A percentile compares a stretch with the other conserved stretches of the same genome.
These are phyloP conservation scores for Telenomus remus DNA, from an alignment of 1,140 invertebrate genomes.

Conservation along the genomic window DNA sequence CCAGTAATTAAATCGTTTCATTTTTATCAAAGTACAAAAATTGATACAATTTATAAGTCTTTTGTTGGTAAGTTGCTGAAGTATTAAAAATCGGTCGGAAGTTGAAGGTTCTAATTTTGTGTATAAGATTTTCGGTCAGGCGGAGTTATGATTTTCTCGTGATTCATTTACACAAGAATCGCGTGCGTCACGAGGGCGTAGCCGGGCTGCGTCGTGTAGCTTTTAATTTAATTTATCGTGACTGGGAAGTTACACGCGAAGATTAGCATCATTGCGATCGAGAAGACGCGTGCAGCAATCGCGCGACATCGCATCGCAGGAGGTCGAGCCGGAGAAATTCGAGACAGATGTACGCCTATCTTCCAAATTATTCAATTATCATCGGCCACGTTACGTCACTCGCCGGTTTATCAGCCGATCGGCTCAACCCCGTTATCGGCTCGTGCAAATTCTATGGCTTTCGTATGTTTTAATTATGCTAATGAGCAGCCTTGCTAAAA, in stretches of 20 bases:
- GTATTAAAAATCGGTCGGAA: too few relatives aligned
- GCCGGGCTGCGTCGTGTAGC: slow-evolving; percentile 50
- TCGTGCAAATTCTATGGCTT: slow-evolving; percentile 29
- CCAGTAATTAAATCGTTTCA: too few relatives aligned
- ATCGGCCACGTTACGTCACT: slow-evolving; percentile 17
- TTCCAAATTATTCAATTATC: slow-evolving; percentile 41
- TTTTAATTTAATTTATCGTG: slow-evolving; percentile 64
- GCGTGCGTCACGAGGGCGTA: slow-evolving; percentile 60
- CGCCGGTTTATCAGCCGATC: slow-evolving; percentile 38
- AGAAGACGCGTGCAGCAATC: slow-evolving; percentile 14
- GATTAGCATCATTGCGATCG: slow-evolving; percentile 54
- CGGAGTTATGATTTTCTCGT: slow-evolving; percentile 61
- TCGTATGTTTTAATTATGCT: slow-evolving; percentile 49
- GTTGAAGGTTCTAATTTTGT: too few relatives aligned
- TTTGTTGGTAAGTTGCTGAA: too few relatives aligned
- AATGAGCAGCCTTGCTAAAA: slow-evolving; percentile 33
- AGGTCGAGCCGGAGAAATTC: slow-evolving; percentile 30
- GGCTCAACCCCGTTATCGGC: slow-evolving; percentile 31
- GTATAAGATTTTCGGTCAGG: too few relatives aligned
- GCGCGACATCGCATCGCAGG: slow-evolving; percentile 16
- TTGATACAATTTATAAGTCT: too few relatives aligned
- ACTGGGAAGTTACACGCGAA: slow-evolving; percentile 59
- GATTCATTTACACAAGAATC: slow-evolving; percentile 57
- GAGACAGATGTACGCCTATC: slow-evolving; percentile 10
- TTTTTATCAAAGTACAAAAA: too few relatives aligned